A percentile compares a stretch with the other conserved stretches of the same genome.
Conservation (phyloP, 53 echinoderm and acorn worm genomes). For the Antedon mediterranea region DNA sequence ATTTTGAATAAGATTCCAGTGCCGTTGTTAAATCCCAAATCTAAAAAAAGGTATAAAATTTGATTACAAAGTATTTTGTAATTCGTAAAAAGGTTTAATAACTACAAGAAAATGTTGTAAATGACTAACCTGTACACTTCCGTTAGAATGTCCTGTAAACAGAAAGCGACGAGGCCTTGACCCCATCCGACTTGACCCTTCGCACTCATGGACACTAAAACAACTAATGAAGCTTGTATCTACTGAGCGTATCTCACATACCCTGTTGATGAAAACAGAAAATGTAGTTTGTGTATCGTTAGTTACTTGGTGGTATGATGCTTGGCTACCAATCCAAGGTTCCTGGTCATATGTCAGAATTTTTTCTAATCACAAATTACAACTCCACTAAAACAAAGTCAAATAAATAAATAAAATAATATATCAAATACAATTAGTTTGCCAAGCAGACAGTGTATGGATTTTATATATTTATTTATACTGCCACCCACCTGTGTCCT, state of each 20-base stretch:
- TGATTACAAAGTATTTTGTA: no score
- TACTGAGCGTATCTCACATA: conserved; percentile 72
- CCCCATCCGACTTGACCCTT: conserved; percentile 95
- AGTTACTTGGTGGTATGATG: no score
- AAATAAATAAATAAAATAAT: no score
- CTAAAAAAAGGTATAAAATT: conserved; percentile 18
- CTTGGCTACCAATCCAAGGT: no score
- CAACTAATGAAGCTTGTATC: conserved; percentile 64
- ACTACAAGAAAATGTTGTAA: no score
- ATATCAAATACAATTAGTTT: neutral
- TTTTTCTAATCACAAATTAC: no score
- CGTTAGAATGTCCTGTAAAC: conserved; percentile 93
- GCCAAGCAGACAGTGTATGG: no score
- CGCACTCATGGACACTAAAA: conserved; percentile 97
- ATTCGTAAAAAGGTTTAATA: neutral
- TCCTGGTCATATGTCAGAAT: no score
- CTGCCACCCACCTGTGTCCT: conserved; percentile 67
- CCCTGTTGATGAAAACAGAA: no score
- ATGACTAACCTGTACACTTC: conserved; percentile 59
- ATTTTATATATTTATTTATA: no score
- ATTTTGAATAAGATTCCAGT: conserved; percentile 59
- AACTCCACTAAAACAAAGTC: no score
- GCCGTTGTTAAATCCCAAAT: conserved; percentile 93
- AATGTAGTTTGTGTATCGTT: no score
- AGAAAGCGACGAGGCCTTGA: conserved; percentile 82